These are phyloP conservation scores for Euphonia xanthogaster DNA, from an alignment of 2,797 vertebrate genomes.

Conservation along the genomic window DNA sequence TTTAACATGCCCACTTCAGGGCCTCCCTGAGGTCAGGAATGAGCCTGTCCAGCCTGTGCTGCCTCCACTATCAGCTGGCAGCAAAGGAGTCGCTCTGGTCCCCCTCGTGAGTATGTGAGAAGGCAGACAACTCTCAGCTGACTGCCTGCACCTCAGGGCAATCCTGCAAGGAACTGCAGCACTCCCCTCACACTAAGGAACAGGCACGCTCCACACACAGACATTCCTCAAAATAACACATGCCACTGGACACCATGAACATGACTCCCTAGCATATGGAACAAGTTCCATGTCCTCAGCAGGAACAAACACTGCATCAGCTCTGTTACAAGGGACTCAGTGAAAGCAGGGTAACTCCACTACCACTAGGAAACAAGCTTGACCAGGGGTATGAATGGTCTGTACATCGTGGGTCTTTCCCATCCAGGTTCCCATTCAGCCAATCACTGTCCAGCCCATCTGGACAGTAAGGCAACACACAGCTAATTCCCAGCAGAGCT, in stretches of 20 bases:
- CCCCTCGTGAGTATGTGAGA: not conserved
- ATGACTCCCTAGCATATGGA: not conserved
- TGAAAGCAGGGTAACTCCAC: not conserved
- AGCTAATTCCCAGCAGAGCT: not conserved
- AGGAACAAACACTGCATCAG: not conserved
- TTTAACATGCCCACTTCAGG: not conserved
- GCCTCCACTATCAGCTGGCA: not conserved
- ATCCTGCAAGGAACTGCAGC: not conserved
- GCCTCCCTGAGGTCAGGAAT: not conserved
- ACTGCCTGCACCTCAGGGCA: not conserved
- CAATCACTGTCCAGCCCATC: fast-evolving
- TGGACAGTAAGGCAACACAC: not conserved
- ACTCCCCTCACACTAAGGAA: not conserved
- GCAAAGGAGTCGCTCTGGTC: not conserved
- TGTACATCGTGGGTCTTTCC: not conserved
- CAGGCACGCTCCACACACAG: not conserved
- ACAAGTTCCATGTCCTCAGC: not conserved
- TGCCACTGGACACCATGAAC: not conserved
- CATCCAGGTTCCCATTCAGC: not conserved
- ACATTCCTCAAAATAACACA: not conserved
- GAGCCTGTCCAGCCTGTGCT: not conserved
- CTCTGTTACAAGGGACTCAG: not conserved
- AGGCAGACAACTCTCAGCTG: not conserved
- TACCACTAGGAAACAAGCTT: not conserved
- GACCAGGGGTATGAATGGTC: fast-evolving